A percentile compares a stretch with the other conserved stretches of the same genome.
Conservation (phyloP, 92 coral and sea anemone species). For the Scolanthus callimorphus region DNA sequence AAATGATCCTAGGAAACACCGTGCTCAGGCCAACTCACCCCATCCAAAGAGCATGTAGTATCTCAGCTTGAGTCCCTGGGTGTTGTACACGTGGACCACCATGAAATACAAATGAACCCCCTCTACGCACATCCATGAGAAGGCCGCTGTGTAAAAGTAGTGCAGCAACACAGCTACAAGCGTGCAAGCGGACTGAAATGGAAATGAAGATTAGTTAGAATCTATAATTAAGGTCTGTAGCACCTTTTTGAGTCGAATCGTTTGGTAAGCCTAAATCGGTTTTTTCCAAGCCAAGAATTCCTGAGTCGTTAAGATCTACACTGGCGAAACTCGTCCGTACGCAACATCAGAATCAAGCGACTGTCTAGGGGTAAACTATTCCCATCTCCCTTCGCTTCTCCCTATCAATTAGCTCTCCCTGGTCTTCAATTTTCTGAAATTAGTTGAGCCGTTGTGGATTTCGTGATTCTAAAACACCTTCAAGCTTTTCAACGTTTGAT, state of each 20-base stretch:
- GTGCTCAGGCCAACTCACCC: conserved; percentile 55
- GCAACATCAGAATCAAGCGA: no score
- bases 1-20: no score
- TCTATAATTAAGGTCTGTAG: neutral
- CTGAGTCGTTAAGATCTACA: no score
- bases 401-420: no score
- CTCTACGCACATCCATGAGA: conserved; percentile 47
- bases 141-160: conserved; percentile 44
- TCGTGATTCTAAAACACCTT: no score
- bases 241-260: neutral
- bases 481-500: no score
- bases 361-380: no score
- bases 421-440: no score
- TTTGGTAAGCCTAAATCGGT: neutral
- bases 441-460: no score
- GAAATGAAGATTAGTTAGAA: neutral
- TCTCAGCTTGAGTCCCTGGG: conserved; percentile 8
- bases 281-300: no score
- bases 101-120: conserved; percentile 48
- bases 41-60: conserved; percentile 41
- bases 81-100: conserved; percentile 41
- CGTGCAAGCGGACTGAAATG: conserved; percentile 37
- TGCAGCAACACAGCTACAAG: conserved; percentile 33
- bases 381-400: no score
- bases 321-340: no score